phyloP scores from a whole-genome alignment of 2,113 vertebrate species.

The Rostratula benghalensis region DNA sequence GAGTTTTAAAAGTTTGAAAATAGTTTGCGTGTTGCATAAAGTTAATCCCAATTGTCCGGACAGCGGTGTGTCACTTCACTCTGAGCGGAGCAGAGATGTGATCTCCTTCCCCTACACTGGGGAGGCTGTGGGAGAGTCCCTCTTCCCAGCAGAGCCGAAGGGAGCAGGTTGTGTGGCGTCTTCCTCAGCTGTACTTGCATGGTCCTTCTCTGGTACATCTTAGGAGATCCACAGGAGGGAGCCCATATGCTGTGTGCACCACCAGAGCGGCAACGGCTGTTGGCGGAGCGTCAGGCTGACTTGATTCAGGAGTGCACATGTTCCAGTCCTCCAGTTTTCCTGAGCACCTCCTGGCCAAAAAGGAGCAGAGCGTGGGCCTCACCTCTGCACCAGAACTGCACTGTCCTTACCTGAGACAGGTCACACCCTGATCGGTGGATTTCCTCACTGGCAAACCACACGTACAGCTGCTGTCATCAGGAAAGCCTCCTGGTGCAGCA shows the following conservation, averaged over 20 bases:
- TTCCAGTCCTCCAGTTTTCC: neutral
- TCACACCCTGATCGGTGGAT: neutral
- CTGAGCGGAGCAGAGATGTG: neutral
- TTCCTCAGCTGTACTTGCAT: neutral
- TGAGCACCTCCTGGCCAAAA: neutral
- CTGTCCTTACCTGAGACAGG: neutral
- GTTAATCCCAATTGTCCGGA: neutral
- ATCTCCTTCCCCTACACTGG: neutral
- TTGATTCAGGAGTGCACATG: neutral
- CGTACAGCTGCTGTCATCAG: neutral
- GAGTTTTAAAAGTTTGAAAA: neutral
- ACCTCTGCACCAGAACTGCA: neutral
- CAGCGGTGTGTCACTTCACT: neutral
- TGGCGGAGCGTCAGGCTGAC: neutral
- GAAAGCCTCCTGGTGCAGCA: neutral
- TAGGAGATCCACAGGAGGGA: slow-evolving; percentile 37
- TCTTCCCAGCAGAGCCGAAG: neutral
- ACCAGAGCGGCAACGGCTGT: neutral
- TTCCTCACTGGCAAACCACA: neutral
- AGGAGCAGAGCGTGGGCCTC: neutral
- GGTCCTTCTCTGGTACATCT: neutral
- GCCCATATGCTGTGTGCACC: neutral
- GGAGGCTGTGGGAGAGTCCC: neutral
- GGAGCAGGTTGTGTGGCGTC: neutral
- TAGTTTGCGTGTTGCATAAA: neutral